These are phyloP conservation scores for Drosophila suzukii DNA, from an alignment of 1,140 invertebrate genomes.

Conservation along the genomic window DNA sequence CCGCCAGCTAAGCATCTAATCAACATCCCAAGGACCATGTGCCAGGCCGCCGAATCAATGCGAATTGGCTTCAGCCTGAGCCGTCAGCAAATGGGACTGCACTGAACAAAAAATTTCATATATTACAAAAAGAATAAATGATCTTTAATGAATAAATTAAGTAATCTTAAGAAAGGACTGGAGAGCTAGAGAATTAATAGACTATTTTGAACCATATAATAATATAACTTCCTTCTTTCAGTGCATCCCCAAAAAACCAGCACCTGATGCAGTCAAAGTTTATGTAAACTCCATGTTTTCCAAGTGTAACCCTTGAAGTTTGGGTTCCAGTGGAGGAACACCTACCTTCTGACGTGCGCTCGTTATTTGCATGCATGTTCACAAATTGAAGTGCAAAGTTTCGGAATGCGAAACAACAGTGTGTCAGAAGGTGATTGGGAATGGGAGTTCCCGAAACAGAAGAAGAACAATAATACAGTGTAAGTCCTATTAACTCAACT, in stretches of 20 bases:
- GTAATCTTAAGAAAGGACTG: no score
- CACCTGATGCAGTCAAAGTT: slow-evolving; percentile 9
- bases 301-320: slow-evolving; percentile 2
- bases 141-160: no score
- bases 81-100: slow-evolving; percentile 61
- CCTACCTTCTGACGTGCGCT: slow-evolving; percentile 26
- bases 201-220: neutral
- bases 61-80: slow-evolving; percentile 54
- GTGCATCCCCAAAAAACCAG: neutral
- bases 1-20: slow-evolving; percentile 68
- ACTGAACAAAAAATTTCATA: neutral
- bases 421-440: slow-evolving; percentile 13
- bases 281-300: neutral
- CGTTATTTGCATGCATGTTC: slow-evolving; percentile 72
- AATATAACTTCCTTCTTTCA: neutral
- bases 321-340: slow-evolving; percentile 10
- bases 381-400: slow-evolving; percentile 77
- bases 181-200: no score
- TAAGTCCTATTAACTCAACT: no score
- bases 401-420: slow-evolving; percentile 52
- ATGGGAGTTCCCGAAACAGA: slow-evolving; percentile 6
- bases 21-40: slow-evolving; percentile 60
- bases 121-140: neutral
- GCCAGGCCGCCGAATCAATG: slow-evolving; percentile 68
- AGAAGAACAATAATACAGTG: slow-evolving; percentile 21